These are phyloP conservation scores for Tipula lateralis DNA, from an alignment of 2,888 invertebrate genomes.

Conservation along the genomic window DNA sequence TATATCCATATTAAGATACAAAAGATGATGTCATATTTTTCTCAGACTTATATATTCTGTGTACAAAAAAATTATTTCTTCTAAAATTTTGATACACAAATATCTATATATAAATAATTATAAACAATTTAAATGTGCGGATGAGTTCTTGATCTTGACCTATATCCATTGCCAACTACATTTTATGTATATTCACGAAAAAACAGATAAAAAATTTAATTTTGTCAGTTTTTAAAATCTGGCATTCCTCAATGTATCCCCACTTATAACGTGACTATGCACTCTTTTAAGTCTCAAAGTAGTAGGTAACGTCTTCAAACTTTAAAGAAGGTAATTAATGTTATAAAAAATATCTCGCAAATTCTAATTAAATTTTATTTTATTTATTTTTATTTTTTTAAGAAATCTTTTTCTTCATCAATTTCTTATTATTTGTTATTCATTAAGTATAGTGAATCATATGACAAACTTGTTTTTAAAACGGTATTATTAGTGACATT, in stretches of 20 bases:
- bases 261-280: neutral
- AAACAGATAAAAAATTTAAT: neutral
- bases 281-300: neutral
- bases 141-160: neutral
- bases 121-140: neutral
- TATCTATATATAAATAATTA: neutral
- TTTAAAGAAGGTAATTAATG: neutral
- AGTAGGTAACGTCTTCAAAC: neutral
- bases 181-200: neutral
- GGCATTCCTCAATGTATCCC: neutral
- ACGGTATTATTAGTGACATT: constrained; percentile 1
- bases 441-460: neutral
- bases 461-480: neutral
- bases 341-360: neutral
- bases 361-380: neutral
- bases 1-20: too few relatives aligned
- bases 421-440: neutral
- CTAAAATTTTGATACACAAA: neutral
- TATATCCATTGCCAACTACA: neutral
- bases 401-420: neutral
- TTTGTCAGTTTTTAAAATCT: neutral
- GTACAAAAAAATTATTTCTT: neutral
- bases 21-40: neutral
- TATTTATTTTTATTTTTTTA: neutral
- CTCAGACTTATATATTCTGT: neutral